These are phyloP conservation scores for Ditylenchus weischeri DNA, from an alignment of 2,888 invertebrate genomes.

Conservation along the genomic window DNA sequence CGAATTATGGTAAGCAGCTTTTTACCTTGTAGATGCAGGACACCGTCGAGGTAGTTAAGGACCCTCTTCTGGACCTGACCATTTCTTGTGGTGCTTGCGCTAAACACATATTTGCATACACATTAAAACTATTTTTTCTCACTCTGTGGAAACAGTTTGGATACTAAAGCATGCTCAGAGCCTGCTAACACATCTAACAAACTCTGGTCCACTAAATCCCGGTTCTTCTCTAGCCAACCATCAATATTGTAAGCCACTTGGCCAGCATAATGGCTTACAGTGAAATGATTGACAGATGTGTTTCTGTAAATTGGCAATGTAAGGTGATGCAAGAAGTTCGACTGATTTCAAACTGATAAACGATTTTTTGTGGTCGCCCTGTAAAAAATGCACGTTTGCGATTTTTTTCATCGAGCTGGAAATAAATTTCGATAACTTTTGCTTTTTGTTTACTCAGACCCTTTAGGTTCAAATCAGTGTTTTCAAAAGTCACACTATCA, in stretches of 20 bases:
- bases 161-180: slow-evolving; percentile 46
- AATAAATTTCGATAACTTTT: too few relatives aligned
- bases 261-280: slow-evolving; percentile 61
- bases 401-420: too few relatives aligned
- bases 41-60: slow-evolving; percentile 35
- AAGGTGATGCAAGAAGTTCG: neutral
- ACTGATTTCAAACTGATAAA: neutral
- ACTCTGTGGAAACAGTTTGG: slow-evolving; percentile 40
- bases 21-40: slow-evolving; percentile 38
- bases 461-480: too few relatives aligned
- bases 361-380: too few relatives aligned
- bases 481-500: too few relatives aligned
- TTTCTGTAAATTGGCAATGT: slow-evolving; percentile 22
- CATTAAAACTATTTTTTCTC: neutral
- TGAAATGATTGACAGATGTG: slow-evolving; percentile 41
- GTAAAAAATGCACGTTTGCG: too few relatives aligned
- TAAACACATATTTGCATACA: neutral
- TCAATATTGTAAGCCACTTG: slow-evolving; percentile 61
- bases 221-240: slow-evolving; percentile 63
- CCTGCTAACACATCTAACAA: slow-evolving; percentile 57
- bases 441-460: too few relatives aligned
- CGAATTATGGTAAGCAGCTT: too few relatives aligned
- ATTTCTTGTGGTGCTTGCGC: slow-evolving; percentile 19
- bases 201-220: slow-evolving; percentile 58
- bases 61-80: slow-evolving; percentile 29